A percentile compares a stretch with the other conserved stretches of the same genome.
Evolutionary conservation across 2,888 invertebrate species (phyloP).

Genomic region (Idaea aversata): DNA sequence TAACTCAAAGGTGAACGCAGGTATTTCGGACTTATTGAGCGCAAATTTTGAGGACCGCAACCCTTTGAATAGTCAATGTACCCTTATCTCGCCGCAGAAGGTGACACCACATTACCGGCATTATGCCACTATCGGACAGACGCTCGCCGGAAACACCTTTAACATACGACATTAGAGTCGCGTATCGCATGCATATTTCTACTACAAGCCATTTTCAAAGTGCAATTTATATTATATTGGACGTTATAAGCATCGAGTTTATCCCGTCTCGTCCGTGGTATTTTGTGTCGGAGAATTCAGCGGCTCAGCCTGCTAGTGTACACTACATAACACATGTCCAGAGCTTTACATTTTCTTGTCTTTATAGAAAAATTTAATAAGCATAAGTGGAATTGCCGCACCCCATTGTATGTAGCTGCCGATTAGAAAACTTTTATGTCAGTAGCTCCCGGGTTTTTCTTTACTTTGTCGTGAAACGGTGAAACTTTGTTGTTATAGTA

Average conservation of each 20-base stretch:
- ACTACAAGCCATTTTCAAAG: conserved; percentile 73
- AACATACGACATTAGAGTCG: conserved; percentile 54
- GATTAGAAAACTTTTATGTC: conserved; percentile 49
- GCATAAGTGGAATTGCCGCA: conserved; percentile 53
- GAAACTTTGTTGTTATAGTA: conserved; percentile 28
- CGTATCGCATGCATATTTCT: conserved; percentile 59
- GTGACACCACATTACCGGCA: conserved; percentile 80
- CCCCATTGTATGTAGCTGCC: conserved; percentile 42
- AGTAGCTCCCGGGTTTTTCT: conserved; percentile 17
- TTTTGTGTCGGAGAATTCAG: conserved; percentile 68
- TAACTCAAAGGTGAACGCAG: conserved; percentile 56
- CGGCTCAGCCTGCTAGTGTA: conserved; percentile 55
- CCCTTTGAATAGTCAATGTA: conserved; percentile 81
- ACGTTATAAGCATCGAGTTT: conserved; percentile 66
- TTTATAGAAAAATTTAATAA: conserved; percentile 58
- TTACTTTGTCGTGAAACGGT: conserved; percentile 27
- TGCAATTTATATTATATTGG: conserved; percentile 81
- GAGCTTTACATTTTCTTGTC: conserved; percentile 60
- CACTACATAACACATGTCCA: conserved; percentile 40
- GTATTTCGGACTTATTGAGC: conserved; percentile 77
- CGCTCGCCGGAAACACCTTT: conserved; percentile 49
- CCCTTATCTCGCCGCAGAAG: conserved; percentile 79
- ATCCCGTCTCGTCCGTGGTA: conserved; percentile 65
- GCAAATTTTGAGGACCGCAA: conserved; percentile 79
- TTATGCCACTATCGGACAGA: conserved; percentile 57